A percentile compares a stretch with the other conserved stretches of the same genome.
These are phyloP conservation scores for Nyctalus aviator DNA, from an alignment of 2,797 vertebrate species.

Conservation along the genomic window DNA sequence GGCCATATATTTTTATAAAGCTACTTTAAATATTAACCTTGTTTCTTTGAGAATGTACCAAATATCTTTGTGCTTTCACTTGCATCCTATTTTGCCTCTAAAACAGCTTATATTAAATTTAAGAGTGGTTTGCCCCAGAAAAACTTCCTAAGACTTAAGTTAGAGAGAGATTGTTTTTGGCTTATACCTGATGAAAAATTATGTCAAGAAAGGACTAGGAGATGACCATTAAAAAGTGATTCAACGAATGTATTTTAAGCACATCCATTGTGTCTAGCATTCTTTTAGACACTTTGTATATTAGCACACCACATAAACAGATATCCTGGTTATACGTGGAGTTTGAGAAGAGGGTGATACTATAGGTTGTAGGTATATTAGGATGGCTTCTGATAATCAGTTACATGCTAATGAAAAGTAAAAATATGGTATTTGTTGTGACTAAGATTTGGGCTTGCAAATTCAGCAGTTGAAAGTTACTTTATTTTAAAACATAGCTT, in stretches of 20 bases:
- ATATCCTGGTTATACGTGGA: neutral
- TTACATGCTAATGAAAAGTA: neutral
- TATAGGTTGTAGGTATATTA: neutral
- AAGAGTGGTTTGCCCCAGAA: constrained; percentile 27
- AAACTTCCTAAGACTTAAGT: constrained; percentile 26
- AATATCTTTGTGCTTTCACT: neutral
- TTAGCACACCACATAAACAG: neutral
- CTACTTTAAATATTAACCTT: neutral
- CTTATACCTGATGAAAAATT: neutral
- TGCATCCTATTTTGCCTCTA: constrained; percentile 2
- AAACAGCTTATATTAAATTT: constrained; percentile 30
- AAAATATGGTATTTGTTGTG: neutral
- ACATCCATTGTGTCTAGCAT: neutral
- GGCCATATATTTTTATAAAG: neutral
- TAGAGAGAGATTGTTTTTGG: neutral
- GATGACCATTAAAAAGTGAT: neutral
- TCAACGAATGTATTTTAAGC: neutral
- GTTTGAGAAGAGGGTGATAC: neutral
- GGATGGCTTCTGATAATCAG: neutral
- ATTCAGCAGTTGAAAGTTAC: neutral
- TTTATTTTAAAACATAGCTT: neutral
- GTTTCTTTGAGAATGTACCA: neutral
- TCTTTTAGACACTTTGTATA: neutral
- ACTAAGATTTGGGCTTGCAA: neutral
- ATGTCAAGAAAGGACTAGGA: neutral